Evolutionary conservation across 1,140 invertebrate genomes (phyloP).

Genomic region (Pentalonia nigronervosa): DNA sequence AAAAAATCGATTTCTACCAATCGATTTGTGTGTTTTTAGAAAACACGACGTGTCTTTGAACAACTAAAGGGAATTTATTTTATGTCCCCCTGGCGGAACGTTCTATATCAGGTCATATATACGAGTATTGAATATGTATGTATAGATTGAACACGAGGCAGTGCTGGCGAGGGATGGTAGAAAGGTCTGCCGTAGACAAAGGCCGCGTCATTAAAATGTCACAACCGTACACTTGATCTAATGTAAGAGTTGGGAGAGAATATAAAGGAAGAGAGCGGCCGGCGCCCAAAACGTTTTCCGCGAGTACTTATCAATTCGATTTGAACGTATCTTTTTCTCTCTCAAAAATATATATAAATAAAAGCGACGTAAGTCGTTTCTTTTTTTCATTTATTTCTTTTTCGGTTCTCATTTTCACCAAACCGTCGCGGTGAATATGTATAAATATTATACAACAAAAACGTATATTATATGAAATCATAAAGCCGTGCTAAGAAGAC

Average conservation of each 20-base stretch:
- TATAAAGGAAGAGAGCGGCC: neutral
- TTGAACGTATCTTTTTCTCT: neutral
- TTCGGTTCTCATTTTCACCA: neutral
- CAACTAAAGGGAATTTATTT: conserved; percentile 39
- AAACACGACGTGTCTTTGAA: conserved; percentile 21
- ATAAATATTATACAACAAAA: neutral
- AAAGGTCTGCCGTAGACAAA: conserved; percentile 4
- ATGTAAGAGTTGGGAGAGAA: neutral
- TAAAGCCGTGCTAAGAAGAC: neutral
- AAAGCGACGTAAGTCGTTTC: neutral
- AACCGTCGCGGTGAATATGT: neutral
- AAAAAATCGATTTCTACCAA: conserved; percentile 30
- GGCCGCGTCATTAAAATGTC: conserved; percentile 22
- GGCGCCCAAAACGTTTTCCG: neutral
- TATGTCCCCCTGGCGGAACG: neutral
- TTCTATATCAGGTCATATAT: neutral
- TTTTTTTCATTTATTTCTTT: neutral
- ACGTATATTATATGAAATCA: neutral
- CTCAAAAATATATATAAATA: neutral
- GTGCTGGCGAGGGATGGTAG: neutral
- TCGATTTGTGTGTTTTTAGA: conserved; percentile 24
- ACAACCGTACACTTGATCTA: conserved; percentile 22
- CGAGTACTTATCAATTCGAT: neutral
- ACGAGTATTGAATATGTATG: neutral
- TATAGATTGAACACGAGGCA: neutral